Percentiles rank a stretch among this genome's conserved stretches.
These are phyloP conservation scores for Drosophila ochracea DNA, from an alignment of 2,888 invertebrate species.

Conservation along the genomic window DNA sequence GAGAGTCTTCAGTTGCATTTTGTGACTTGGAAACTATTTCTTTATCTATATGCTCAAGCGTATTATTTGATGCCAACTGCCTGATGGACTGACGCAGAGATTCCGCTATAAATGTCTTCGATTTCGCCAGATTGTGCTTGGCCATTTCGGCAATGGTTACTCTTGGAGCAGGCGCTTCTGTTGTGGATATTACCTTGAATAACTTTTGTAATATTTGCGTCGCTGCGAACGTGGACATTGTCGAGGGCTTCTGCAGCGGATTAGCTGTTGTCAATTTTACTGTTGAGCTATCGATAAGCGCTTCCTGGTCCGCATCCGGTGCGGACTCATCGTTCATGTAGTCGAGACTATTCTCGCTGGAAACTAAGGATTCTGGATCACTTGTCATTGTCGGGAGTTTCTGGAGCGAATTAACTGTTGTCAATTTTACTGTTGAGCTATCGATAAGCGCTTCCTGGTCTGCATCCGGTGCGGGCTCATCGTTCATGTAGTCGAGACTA, in stretches of 20 bases:
- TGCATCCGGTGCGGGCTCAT: slow-evolving; percentile 27
- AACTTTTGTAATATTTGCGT: slow-evolving; percentile 54
- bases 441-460: slow-evolving; percentile 9
- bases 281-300: slow-evolving; percentile 22
- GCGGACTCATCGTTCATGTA: slow-evolving; percentile 57
- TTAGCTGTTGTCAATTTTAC: slow-evolving; percentile 15
- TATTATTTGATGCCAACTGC: slow-evolving; percentile 48
- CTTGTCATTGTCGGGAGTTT: slow-evolving; percentile 44
- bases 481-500: slow-evolving; percentile 49
- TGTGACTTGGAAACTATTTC: background rate
- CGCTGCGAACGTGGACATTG: slow-evolving; percentile 59
- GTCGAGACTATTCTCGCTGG: slow-evolving; percentile 27
- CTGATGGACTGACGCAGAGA: slow-evolving; percentile 57
- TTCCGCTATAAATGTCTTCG: slow-evolving; percentile 56
- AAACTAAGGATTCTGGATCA: slow-evolving; percentile 31
- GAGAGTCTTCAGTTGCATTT: slow-evolving; percentile 1
- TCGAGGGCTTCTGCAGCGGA: slow-evolving; percentile 19
- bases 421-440: slow-evolving; percentile 24
- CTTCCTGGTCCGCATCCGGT: slow-evolving; percentile 3
- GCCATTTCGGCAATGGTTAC: slow-evolving; percentile 60
- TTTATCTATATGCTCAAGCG: slow-evolving; percentile 5
- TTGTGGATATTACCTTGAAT: slow-evolving; percentile 53
- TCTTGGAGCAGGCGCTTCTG: slow-evolving; percentile 12
- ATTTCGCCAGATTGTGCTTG: slow-evolving; percentile 57
- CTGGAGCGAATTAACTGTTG: slow-evolving; percentile 14